Evolutionary conservation across 2,797 vertebrate species (phyloP).

Genomic region (Lepus oiostolus): DNA sequence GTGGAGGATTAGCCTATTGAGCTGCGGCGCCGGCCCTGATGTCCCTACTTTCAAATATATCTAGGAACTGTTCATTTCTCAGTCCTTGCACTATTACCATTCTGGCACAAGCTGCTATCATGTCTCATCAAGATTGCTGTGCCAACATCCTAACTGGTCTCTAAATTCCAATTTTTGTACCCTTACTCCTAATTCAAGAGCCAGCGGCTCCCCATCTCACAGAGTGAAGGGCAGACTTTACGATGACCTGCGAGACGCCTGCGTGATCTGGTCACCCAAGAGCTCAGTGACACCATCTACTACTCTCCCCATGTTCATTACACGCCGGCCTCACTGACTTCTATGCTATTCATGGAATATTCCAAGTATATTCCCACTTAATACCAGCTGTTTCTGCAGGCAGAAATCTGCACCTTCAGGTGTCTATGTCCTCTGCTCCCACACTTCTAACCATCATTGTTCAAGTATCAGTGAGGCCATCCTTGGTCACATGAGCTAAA

Average conservation of each 20-base stretch:
- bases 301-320: background rate
- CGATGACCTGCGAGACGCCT: background rate
- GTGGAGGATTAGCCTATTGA: too few relatives aligned
- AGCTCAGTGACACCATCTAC: background rate
- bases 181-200: background rate
- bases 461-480: background rate
- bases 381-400: background rate
- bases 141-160: background rate
- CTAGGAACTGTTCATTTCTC: background rate
- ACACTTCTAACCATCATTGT: background rate
- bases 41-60: background rate
- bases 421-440: background rate
- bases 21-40: background rate
- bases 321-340: background rate
- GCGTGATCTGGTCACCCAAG: background rate
- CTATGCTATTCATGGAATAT: background rate
- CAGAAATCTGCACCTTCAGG: background rate
- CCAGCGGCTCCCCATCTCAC: background rate
- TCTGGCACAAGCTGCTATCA: background rate
- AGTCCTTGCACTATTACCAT: background rate
- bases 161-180: background rate
- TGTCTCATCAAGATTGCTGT: background rate
- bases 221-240: background rate
- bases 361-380: background rate
- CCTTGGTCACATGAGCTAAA: conserved; percentile 6